These are phyloP conservation scores for Macquaria australasica DNA, from an alignment of 2,113 vertebrate species.

Conservation along the genomic window DNA sequence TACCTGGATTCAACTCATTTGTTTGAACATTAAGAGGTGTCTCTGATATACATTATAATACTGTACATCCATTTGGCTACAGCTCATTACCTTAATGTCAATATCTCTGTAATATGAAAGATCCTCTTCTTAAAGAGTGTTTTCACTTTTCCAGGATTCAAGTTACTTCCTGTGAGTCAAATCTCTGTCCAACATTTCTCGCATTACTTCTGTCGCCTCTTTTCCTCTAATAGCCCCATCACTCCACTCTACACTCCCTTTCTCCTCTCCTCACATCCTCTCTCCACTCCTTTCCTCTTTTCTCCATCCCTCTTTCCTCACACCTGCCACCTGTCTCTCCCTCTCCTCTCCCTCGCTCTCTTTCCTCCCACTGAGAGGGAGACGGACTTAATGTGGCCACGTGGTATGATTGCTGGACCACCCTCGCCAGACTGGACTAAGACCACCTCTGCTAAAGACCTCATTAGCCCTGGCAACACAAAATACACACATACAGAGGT, in stretches of 20 bases:
- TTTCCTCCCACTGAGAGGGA: slow-evolving; percentile 16
- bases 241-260: not conserved
- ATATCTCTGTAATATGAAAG: not conserved
- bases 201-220: not conserved
- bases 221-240: not conserved
- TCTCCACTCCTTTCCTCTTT: not conserved
- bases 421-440: slow-evolving; percentile 38
- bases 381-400: slow-evolving; percentile 50
- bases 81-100: slow-evolving; percentile 46
- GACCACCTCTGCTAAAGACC: slow-evolving; percentile 59
- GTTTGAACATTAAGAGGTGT: slow-evolving; percentile 40
- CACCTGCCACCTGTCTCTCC: slow-evolving; percentile 38
- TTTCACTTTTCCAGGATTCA: not conserved
- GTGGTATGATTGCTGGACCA: slow-evolving; percentile 25
- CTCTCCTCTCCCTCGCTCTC: not conserved
- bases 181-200: not conserved
- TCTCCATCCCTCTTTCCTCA: slow-evolving; percentile 33
- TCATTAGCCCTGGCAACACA: slow-evolving; percentile 53
- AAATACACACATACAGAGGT: not conserved
- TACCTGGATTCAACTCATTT: slow-evolving; percentile 37
- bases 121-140: not conserved
- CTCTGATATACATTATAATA: not conserved
- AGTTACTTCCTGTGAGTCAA: not conserved
- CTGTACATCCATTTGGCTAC: slow-evolving; percentile 32
- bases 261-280: not conserved